Conservation (phyloP, 2,113 vertebrate genomes). For the Epinephelus fuscoguttatus region DNA sequence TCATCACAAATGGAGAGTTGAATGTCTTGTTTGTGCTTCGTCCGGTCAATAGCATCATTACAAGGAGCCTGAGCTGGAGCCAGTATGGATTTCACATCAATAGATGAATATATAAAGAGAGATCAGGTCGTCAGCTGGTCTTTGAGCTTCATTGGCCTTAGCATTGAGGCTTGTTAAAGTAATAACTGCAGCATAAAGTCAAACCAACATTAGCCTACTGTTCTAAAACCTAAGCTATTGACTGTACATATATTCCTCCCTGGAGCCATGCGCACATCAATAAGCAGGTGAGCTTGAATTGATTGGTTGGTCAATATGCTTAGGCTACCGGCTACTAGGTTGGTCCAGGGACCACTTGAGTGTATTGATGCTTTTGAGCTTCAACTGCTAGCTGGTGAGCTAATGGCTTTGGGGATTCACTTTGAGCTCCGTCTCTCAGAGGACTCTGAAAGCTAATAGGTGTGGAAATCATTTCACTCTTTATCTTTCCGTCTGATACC, state of each 20-base stretch:
- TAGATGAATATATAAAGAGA: slow-evolving; percentile 11
- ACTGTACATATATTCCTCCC: slow-evolving; percentile 47
- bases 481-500: background rate
- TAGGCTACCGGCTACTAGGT: slow-evolving; percentile 53
- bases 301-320: slow-evolving; percentile 72
- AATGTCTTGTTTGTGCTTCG: slow-evolving; percentile 30
- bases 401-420: slow-evolving; percentile 46
- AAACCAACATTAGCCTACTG: slow-evolving; percentile 10
- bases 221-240: slow-evolving; percentile 36
- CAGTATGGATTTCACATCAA: slow-evolving; percentile 39
- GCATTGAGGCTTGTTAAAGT: slow-evolving; percentile 33
- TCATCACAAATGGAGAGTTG: slow-evolving; percentile 32
- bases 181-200: slow-evolving; percentile 35
- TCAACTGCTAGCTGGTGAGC: slow-evolving; percentile 22
- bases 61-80: slow-evolving; percentile 18
- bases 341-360: slow-evolving; percentile 71
- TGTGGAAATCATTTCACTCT: slow-evolving; percentile 4
- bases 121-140: slow-evolving; percentile 4
- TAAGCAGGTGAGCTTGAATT: slow-evolving; percentile 61
- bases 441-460: slow-evolving; percentile 11
- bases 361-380: slow-evolving; percentile 58
- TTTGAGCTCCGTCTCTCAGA: slow-evolving; percentile 11
- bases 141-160: slow-evolving; percentile 2
- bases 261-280: slow-evolving; percentile 54
- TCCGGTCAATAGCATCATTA: slow-evolving; percentile 33